Evolutionary conservation across 2,797 vertebrate genomes (phyloP), one percentile per base, ranked within the genome.

Genomic region (Enteromius trimaculatus): DNA sequence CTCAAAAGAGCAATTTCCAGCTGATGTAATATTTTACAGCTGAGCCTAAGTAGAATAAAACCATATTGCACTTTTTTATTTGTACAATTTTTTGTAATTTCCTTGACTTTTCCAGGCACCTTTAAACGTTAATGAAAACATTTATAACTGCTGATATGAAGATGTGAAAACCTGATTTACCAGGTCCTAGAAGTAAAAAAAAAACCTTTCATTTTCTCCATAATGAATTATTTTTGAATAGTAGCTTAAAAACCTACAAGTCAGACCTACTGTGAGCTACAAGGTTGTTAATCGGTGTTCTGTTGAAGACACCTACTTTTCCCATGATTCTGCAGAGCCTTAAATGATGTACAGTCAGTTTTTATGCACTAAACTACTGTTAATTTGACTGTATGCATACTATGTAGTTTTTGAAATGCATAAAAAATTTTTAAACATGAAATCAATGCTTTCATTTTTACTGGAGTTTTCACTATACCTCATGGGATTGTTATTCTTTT

Each of bases 61-160:
- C 3, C 69, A 19, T 14, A 71, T 31, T 26, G 1, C 3, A 19
- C 68, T 70, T 70, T 42, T 44, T 39, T 39, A 2, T 31, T 31
- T 31, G 1, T 31, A 1, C 1, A 39, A 8, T 9, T 39, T 39
- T 39, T 8, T 1, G 37, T 42, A 2, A 42, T 42, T 47, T 70
- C 39, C n/a, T n/a, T 23, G 42, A 17, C 68, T 47, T 70, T 70
- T 47, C 39, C 13, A 26, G 13, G 39, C n/a, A 1, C 17, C 0
- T 68, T 51, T 29, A 55, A 23, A 69, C 0, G 17, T 39, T 58
- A 53, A 11, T 70, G 51, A 58, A 44, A 70, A 80, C 6, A 17
- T 71, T 16, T 39, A 44, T 31, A 69, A 71, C 16, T 71, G 68
- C 39, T 74, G 29, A 47, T 64, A 49, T 26, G 31, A 60, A 51